Evolutionary conservation across 2,797 vertebrate genomes (phyloP), one percentile per base, ranked within the genome.

Genomic region (Onychomys arenicola): DNA sequence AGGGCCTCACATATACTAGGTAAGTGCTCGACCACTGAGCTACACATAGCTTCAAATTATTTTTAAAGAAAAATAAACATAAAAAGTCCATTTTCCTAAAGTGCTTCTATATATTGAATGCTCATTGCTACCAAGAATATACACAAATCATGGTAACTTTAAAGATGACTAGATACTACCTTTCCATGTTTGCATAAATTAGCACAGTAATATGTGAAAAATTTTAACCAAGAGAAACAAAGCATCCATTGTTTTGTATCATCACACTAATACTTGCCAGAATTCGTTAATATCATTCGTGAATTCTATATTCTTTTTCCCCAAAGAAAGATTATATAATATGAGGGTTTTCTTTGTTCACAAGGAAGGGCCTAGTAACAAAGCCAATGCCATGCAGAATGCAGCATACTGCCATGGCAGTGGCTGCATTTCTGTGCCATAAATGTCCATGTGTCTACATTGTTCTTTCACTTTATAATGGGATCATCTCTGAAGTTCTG

Each of bases 271-370:
- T 86, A 71, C 40, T 65, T 93, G 6, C n/a, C 77, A 93, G 90
- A 94, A 37, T 25, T 10, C 55, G 55, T 61, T 85, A 17, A 34
- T 82, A 65, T 40, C 46, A 69, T 12, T 78, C 14, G 85, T 77
- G 4, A 21, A 82, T 69, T 77, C 16, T 12, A 40, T 77, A 71
- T 90, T 46, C 37, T 93, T 81, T 46, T 9, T 65, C 88, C 21
- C 25, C 32, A 83, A 82, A 93, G 37, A 6, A 23, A 75, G 10
- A 23, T 94, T 94, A 81, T 84, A 76, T 85, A 82, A 88, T 82
- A 91, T 96, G 84, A 19, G 49, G 5, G 81, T 83, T 77, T 81
- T 90, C 63, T 67, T 92, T 91, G 14, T 19, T 94, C 23, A 13
- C 19, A n/a, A 17, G 78, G 43, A 55, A 96, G 49, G 75, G 5